Base-by-base conservation (phyloP, 1,140 invertebrate species). In the Meloidogyne hapla region DNA sequence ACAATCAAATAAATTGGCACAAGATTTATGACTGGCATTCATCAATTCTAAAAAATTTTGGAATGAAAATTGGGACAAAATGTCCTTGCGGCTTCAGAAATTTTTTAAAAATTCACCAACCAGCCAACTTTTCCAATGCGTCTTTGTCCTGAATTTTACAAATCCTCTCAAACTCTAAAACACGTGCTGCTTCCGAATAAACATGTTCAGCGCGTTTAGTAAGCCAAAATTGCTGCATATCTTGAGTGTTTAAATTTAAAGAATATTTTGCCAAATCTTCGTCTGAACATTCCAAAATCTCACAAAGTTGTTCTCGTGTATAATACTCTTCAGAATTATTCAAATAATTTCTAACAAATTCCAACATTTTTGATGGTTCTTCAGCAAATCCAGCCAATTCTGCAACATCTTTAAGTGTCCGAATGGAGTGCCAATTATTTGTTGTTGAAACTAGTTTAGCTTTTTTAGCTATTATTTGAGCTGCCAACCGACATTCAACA, bases 401-500 rank as follows among this genome's bases (percentile, higher is more conserved):
- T 28, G 71, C 71, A 6, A 94, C 84, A 83, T 71, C 56, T 45
- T 64, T 70, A 21, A 81, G 62, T 5, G 79, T 81, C 12, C 79
- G 67, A 23, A 81, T 56, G n/a, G 40, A 61, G 10, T 72, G 23
- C 79, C 79, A 82, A 23, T 79, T 63, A 42, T n/a, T 67, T n/a
- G 18, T 15, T 48, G n/a, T 26, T 0, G 56, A n/a, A 28, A 73
- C 6, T 18, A 61, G 40, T 1, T 38, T 23, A 26, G 40, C 28
- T 8, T 13, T 42, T n/a, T 73, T 73, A 12, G 70, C 70, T 9
- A 73, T 77, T 66, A 93, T 92, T 90, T 94, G 92, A 13, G 93
- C 91, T 23, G 94, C 94, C 13, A 98, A 87, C 78, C 93, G 91
- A 86, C 95, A 97, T 89, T 98, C 95, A n/a, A 93, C 92, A 12